phyloP scores from a whole-genome alignment of 1,140 invertebrate species.

The Ylistrum balloti region DNA sequence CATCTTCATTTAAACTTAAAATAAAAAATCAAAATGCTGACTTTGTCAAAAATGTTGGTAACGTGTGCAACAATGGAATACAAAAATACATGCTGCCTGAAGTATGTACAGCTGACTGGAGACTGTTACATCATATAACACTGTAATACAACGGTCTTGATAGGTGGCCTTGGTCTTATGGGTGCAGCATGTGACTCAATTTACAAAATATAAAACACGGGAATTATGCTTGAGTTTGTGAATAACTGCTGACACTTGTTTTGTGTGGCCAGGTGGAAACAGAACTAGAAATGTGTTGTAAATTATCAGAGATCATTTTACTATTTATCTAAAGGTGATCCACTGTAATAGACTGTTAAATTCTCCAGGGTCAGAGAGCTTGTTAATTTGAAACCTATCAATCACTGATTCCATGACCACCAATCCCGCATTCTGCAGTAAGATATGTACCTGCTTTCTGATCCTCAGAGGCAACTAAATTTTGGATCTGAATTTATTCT shows the following conservation, averaged over 20 bases:
- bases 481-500: too few species aligned
- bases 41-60: neutral
- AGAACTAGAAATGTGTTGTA: neutral
- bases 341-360: too few species aligned
- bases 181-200: neutral
- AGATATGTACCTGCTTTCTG: too few species aligned
- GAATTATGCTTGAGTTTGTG: neutral
- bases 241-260: neutral
- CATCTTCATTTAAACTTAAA: neutral
- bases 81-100: neutral
- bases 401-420: too few species aligned
- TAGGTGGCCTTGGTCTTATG: neutral
- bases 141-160: neutral
- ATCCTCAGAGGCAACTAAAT: too few species aligned
- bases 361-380: too few species aligned
- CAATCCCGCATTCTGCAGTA: too few species aligned
- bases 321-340: neutral
- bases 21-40: conserved; percentile 34
- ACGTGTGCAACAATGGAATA: neutral
- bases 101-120: neutral
- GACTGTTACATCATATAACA: neutral
- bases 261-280: neutral
- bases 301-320: neutral
- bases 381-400: too few species aligned
- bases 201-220: neutral